phyloP scores from a whole-genome alignment of 1,140 invertebrate genomes.

The Cydia fagiglandana region DNA sequence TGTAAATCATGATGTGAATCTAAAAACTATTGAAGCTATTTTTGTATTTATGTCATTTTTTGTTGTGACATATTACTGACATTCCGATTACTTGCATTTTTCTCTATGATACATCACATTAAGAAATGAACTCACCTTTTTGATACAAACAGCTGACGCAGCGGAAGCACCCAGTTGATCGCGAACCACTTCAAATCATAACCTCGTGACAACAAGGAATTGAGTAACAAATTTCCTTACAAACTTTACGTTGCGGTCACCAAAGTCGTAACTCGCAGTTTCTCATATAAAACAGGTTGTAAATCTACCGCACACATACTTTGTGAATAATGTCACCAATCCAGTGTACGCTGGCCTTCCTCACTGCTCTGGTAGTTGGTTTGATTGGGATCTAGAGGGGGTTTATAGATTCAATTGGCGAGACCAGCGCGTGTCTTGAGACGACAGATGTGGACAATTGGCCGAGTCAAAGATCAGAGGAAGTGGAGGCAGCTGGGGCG shows the following conservation, averaged over 20 bases:
- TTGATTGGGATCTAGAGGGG: constrained; percentile 39
- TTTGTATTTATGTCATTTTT: background rate
- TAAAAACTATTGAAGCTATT: background rate
- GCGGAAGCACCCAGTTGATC: constrained; percentile 75
- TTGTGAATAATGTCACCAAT: background rate
- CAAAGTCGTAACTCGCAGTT: background rate
- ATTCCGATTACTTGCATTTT: background rate
- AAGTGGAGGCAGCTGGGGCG: constrained; percentile 64
- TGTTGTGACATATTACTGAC: constrained; percentile 24
- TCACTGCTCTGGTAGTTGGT: background rate
- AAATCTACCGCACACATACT: constrained; percentile 2
- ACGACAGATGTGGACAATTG: constrained; percentile 73
- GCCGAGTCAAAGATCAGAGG: constrained; percentile 75
- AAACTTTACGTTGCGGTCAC: constrained; percentile 42
- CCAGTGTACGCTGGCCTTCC: constrained; percentile 29
- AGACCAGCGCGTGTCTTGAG: constrained; percentile 51
- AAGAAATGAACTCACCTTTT: constrained; percentile 15
- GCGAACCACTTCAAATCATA: constrained; percentile 76
- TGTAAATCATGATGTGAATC: background rate
- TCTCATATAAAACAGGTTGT: constrained; percentile 14
- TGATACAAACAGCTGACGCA: constrained; percentile 63
- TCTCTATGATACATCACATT: background rate
- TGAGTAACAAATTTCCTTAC: constrained; percentile 74
- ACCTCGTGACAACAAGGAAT: constrained; percentile 73
- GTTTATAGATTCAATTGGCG: constrained; percentile 48